phyloP scores from a whole-genome alignment of 2,797 vertebrate species.

The Prunella strophiata region DNA sequence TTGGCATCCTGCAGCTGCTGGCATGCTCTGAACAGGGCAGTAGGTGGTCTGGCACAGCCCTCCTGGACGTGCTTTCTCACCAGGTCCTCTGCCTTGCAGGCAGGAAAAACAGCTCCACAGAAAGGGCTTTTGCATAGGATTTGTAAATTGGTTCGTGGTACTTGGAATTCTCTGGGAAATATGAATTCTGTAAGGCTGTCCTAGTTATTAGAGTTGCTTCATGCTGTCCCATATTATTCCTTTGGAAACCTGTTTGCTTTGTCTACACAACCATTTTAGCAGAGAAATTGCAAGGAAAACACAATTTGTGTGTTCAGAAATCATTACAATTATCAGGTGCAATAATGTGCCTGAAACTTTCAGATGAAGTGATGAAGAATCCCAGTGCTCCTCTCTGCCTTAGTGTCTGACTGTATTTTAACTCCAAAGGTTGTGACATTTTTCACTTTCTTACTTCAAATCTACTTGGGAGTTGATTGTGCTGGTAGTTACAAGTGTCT shows the following conservation, averaged over 20 bases:
- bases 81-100: neutral
- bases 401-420: neutral
- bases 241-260: neutral
- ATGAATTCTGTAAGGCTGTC: neutral
- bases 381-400: neutral
- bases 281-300: neutral
- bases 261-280: neutral
- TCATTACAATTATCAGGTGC: neutral
- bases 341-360: neutral
- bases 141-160: neutral
- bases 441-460: neutral
- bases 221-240: fast-evolving
- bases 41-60: conserved; percentile 63
- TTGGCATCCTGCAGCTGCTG: conserved; percentile 54
- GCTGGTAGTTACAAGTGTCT: neutral
- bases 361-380: neutral
- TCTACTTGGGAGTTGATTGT: neutral
- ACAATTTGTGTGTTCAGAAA: neutral
- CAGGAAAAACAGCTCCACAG: neutral
- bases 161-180: neutral
- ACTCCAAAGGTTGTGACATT: neutral
- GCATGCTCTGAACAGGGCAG: conserved; percentile 21
- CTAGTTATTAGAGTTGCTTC: fast-evolving
- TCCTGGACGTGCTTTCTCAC: conserved; percentile 41
- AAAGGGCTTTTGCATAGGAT: neutral